Evolutionary conservation across 2,797 vertebrate species (phyloP).

Genomic region (Ispidina lecontei): DNA sequence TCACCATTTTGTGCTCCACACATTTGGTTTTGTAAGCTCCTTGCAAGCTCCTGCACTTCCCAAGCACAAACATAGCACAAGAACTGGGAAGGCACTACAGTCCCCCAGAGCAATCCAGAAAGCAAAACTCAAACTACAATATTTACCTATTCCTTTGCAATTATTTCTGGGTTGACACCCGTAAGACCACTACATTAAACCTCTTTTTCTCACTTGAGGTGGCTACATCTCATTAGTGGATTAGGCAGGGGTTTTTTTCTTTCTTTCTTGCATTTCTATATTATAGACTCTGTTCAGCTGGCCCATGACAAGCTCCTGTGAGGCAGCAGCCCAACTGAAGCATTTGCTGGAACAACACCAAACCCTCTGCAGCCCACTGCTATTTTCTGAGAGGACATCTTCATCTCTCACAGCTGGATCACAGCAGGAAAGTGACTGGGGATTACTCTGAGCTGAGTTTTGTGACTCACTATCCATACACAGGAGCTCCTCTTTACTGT

Average conservation of each 20-base stretch:
- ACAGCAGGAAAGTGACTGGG: background rate
- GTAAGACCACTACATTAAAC: background rate
- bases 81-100: accelerated
- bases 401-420: background rate
- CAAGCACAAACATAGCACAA: background rate
- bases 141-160: background rate
- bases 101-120: background rate
- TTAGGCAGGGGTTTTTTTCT: background rate
- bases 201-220: background rate
- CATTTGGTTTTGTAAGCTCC: background rate
- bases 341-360: background rate
- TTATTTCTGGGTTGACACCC: background rate
- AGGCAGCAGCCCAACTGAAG: background rate
- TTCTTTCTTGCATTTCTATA: background rate
- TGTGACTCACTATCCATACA: background rate
- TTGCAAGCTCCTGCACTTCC: background rate
- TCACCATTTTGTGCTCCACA: background rate
- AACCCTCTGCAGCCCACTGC: background rate
- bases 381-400: background rate
- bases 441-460: background rate
- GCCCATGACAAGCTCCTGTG: background rate
- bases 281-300: background rate
- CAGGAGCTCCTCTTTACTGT: background rate
- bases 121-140: background rate
- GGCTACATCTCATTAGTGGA: background rate